phyloP scores from a whole-genome alignment of 2,888 invertebrate species.

The Cheilosia urbana region DNA sequence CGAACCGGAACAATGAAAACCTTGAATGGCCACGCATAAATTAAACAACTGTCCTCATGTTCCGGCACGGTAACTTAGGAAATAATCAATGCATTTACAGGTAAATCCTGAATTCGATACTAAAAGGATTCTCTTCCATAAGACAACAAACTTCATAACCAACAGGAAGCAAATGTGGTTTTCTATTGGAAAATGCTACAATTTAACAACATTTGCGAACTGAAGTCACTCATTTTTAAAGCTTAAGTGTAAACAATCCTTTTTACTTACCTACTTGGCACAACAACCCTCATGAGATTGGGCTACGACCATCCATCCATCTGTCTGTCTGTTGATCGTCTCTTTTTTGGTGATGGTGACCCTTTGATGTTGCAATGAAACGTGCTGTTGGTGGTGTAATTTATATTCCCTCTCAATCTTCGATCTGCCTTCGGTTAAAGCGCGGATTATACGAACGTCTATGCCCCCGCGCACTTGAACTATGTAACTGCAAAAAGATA shows the following conservation, averaged over 20 bases:
- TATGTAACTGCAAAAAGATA: neutral
- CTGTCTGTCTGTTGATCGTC: neutral
- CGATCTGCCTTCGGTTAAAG: neutral
- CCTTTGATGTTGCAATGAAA: neutral
- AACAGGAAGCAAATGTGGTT: constrained; percentile 2
- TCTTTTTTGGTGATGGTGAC: neutral
- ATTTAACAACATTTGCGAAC: constrained; percentile 11
- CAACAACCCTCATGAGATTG: constrained; percentile 41
- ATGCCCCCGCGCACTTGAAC: neutral
- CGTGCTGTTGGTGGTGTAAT: neutral
- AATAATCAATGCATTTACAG: too few species aligned
- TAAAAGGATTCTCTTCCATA: too few species aligned
- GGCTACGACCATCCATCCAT: constrained; percentile 25
- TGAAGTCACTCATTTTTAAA: constrained; percentile 15
- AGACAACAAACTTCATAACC: constrained; percentile 22
- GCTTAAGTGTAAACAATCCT: constrained; percentile 21
- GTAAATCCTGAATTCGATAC: too few species aligned
- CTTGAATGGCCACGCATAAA: too few species aligned
- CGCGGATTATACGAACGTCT: neutral
- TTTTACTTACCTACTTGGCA: constrained; percentile 46
- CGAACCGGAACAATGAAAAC: too few species aligned
- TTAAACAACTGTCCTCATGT: too few species aligned
- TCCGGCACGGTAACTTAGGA: too few species aligned
- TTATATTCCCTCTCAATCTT: neutral
- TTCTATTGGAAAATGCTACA: neutral